Evolutionary conservation across 2,797 vertebrate genomes (phyloP), one percentile per base, ranked within the genome.

Genomic region (Melanotaenia pygmaea): DNA sequence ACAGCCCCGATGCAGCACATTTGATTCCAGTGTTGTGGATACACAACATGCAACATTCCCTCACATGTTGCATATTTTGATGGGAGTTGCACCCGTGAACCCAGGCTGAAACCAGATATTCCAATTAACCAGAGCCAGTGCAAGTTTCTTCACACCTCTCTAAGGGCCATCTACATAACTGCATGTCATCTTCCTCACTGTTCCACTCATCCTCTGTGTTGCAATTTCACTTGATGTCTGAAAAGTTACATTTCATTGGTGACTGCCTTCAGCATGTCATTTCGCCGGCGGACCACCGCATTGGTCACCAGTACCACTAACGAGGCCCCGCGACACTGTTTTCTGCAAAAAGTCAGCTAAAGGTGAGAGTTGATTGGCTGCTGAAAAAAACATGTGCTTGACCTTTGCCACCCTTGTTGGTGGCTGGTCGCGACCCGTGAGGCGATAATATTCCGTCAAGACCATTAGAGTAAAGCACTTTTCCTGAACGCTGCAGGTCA

Each of bases 261-360:
- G 22, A 72, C 82, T 14, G n/a, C 4, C 57, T 62, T 60, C 28
- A 35, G 53, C 34, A 24, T 56, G 70, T 62, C 24, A 45, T 51
- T 62, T 35, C 1, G 3, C 28, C 1, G n/a, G 53, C n/a, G 6
- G 18, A 63, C 74, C 72, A 34, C 50, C 2, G 2, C 16, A 8
- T 57, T 62, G 1, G 0, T 35, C 67, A 22, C 65, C 28, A 38
- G 35, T 58, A 2, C 62, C 14, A 0, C 78, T 88, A 91, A 89
- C 83, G 86, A 89, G 80, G 57, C 86, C 83, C 80, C 81, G 61
- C 35, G 86, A 79, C 74, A 47, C 77, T 43, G 20, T 4, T 68
- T 1, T 53, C n/a, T 64, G 54, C 22, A 47, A 69, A 71, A 67
- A 60, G 61, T 32, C 20, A 45, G 72, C 51, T 59, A 2, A 37